Evolutionary conservation across 2,113 vertebrate genomes (phyloP).

Genomic region (Lepidiolamprologus cunningtoni): DNA sequence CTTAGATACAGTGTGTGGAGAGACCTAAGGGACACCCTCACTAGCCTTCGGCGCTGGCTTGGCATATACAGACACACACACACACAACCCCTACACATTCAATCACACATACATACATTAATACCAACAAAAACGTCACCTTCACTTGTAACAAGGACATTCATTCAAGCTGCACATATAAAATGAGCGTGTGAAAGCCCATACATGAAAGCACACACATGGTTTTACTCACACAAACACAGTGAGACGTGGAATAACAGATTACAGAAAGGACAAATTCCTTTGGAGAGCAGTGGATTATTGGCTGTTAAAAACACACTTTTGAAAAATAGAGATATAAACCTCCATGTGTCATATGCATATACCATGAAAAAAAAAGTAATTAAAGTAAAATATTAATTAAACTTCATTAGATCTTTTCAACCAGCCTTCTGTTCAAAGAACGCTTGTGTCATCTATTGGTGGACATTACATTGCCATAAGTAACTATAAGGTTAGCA

Average conservation of each 20-base stretch:
- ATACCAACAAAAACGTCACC: background rate
- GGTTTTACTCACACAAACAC: background rate
- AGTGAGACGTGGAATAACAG: constrained; percentile 20
- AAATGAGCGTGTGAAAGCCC: background rate
- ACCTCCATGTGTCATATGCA: background rate
- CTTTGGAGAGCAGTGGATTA: constrained; percentile 32
- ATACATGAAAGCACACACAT: background rate
- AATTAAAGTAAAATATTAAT: background rate
- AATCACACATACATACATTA: background rate
- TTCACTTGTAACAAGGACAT: background rate
- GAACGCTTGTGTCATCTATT: background rate
- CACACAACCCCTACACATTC: background rate
- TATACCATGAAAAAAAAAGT: background rate
- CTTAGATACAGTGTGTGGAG: constrained; percentile 55
- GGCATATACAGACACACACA: background rate
- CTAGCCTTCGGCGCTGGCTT: constrained; percentile 19
- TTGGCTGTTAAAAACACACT: constrained; percentile 8
- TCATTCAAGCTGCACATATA: background rate
- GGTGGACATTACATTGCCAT: background rate
- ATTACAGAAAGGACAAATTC: constrained; percentile 30
- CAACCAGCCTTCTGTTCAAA: background rate
- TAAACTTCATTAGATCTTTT: background rate
- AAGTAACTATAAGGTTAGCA: background rate
- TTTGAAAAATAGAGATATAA: background rate
- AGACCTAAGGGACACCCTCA: constrained; percentile 49